Evolutionary conservation across 2,888 invertebrate genomes (phyloP).

Genomic region (Conistra vaccinii): DNA sequence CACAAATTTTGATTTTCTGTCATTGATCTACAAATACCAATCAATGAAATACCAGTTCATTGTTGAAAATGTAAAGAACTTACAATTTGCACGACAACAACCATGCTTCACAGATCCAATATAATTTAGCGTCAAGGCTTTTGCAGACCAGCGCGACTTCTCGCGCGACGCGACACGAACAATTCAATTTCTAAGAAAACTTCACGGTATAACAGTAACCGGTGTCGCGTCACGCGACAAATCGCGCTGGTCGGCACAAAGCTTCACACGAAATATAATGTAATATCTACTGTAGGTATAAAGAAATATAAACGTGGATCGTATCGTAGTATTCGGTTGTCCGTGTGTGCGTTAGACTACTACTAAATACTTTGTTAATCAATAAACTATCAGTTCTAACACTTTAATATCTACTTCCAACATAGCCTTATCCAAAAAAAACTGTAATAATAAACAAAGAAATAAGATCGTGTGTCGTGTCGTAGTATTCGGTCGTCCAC

Average conservation of each 20-base stretch:
- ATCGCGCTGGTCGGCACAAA: too few species aligned
- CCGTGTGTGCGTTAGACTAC: neutral
- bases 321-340: neutral
- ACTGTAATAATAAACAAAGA: neutral
- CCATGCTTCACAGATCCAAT: neutral
- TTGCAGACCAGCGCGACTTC: too few species aligned
- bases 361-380: neutral
- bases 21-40: neutral
- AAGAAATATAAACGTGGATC: neutral
- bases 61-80: neutral
- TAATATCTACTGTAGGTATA: neutral
- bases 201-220: too few species aligned
- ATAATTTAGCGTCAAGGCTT: too few species aligned
- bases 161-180: too few species aligned
- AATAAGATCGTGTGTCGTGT: slow-evolving; percentile 33
- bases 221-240: too few species aligned
- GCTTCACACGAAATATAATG: neutral
- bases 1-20: neutral
- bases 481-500: slow-evolving; percentile 40
- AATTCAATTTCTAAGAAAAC: too few species aligned
- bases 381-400: neutral
- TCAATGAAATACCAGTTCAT: neutral
- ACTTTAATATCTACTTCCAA: neutral
- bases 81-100: neutral
- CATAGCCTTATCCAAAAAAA: neutral